Evolutionary conservation across 2,113 vertebrate species (phyloP), one percentile per base, ranked within the genome.

Genomic region (Cyphomyrus discorhynchus): DNA sequence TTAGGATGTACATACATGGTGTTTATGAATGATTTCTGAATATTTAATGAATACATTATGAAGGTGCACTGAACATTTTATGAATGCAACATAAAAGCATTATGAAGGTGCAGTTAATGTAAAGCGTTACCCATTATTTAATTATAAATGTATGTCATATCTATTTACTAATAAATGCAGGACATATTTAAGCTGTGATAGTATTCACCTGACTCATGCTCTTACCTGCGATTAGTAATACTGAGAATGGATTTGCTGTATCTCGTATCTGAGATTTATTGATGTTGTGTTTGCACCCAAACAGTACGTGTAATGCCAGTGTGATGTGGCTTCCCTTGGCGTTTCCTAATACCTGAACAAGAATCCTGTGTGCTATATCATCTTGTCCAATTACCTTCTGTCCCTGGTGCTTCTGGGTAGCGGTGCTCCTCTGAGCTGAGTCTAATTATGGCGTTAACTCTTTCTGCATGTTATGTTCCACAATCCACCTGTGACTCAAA

Each of bases 391-490:
- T 88, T 70, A 88, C 39, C 46, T n/a, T 45, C 35, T 8, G 21
- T 27, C 58, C 21, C 45, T 62, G 56, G 53, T 85, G 82, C 49
- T 10, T 24, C 5, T 80, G 66, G 5, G 21, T 42, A 27, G 45
- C 5, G n/a, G 15, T 19, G 42, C 17, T 47, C 5, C 31, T 70
- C 58, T 62, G 31, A 45, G 53, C n/a, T 11, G 27, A 24, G 21
- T 89, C 89, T 90, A 91, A 92, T 92, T 90, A 87, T 91, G 91
- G 86, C n/a, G 47, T 47, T 89, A 90, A 91, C 88, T 88, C 88
- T 53, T 31, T 47, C 85, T 88, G 4, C 70, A 77, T 39, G 19
- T 88, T 88, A 66, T 77, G 80, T 49, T 45, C 66, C 31, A 3
- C 27, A 0, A 1, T 1, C 39, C 27, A 24, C 47, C 49, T 70